Evolutionary conservation across 2,113 vertebrate genomes (phyloP).

Genomic region (Myotis lucifugus): DNA sequence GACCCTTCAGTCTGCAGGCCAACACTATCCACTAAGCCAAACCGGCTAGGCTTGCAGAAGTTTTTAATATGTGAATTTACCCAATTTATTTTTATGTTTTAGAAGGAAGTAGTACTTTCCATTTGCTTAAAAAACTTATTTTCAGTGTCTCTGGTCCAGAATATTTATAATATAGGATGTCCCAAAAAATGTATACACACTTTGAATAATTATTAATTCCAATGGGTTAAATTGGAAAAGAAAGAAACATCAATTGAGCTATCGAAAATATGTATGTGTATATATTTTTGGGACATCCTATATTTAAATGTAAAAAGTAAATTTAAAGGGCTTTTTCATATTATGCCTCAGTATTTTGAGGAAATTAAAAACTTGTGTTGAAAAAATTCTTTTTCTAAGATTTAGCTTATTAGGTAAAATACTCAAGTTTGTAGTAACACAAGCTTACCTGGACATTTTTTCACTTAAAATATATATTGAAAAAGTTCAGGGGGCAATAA

Average conservation of each 20-base stretch:
- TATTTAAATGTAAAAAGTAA: neutral
- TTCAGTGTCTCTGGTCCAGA: neutral
- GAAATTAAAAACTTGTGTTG: neutral
- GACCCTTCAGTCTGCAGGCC: neutral
- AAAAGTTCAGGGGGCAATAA: neutral
- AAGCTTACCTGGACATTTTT: neutral
- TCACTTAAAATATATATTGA: neutral
- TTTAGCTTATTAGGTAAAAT: neutral
- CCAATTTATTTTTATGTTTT: neutral
- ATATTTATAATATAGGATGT: neutral
- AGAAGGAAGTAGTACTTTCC: neutral
- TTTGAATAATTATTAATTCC: too few relatives aligned
- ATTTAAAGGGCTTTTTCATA: neutral
- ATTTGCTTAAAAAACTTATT: neutral
- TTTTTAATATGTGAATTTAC: conserved; percentile 13
- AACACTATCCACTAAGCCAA: neutral
- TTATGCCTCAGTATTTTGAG: neutral
- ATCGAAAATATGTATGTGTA: too few relatives aligned
- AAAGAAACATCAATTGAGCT: too few relatives aligned
- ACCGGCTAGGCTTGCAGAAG: neutral
- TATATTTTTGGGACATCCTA: too few relatives aligned
- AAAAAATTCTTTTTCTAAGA: neutral
- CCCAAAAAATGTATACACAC: too few relatives aligned
- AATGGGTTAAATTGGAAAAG: too few relatives aligned
- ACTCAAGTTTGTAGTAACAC: neutral